Conservation (phyloP, 2,888 invertebrate genomes). For the Sisyra nigra region DNA sequence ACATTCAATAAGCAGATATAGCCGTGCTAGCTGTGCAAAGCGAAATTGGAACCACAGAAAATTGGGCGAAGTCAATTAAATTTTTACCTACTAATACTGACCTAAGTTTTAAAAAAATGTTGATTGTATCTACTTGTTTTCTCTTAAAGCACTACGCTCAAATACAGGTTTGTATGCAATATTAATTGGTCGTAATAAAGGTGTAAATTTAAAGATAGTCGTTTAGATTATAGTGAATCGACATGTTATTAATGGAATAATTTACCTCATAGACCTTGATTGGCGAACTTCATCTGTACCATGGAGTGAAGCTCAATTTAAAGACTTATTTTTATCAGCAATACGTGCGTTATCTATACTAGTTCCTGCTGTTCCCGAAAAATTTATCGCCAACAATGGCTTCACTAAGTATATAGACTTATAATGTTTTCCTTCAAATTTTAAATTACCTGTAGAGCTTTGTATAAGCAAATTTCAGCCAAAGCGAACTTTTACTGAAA, state of each 20-base stretch:
- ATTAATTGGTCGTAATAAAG: background rate
- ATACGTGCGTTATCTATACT: slow-evolving; percentile 17
- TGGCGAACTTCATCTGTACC: slow-evolving; percentile 6
- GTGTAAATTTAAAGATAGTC: too few relatives aligned
- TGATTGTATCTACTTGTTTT: slow-evolving; percentile 19
- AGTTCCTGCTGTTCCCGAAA: slow-evolving; percentile 17
- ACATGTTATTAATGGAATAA: slow-evolving; percentile 14
- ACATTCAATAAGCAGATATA: slow-evolving; percentile 19
- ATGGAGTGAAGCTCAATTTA: slow-evolving; percentile 17
- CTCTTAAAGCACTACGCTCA: slow-evolving; percentile 13
- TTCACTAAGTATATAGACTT: slow-evolving; percentile 16
- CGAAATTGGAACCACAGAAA: slow-evolving; percentile 16
- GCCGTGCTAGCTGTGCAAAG: slow-evolving; percentile 17
- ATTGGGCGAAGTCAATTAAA: slow-evolving; percentile 18
- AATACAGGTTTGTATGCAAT: slow-evolving; percentile 5
- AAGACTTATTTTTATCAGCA: slow-evolving; percentile 17
- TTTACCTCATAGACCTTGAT: slow-evolving; percentile 16
- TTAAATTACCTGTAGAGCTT: background rate
- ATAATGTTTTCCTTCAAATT: background rate
- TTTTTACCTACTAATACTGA: slow-evolving; percentile 18
- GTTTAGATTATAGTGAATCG: slow-evolving; percentile 17
- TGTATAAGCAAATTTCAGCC: too few relatives aligned
- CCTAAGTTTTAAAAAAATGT: slow-evolving; percentile 21
- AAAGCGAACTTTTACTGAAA: too few relatives aligned
- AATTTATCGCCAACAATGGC: slow-evolving; percentile 19